phyloP scores from a whole-genome alignment of 2,888 invertebrate genomes.

The Ectemnius cavifrons region DNA sequence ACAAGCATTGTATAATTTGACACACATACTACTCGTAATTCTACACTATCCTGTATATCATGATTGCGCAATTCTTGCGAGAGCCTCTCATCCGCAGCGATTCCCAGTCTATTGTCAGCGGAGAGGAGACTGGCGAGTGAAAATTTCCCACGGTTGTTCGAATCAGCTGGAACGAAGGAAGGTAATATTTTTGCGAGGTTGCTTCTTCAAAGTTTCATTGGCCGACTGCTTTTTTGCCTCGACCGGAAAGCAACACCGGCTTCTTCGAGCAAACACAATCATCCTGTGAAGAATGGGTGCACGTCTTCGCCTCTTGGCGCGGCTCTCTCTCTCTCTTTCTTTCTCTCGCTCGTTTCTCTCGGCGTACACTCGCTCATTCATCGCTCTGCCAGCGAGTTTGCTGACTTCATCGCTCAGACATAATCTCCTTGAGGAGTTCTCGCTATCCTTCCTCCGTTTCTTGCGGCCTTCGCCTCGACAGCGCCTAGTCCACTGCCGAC shows the following conservation, averaged over 20 bases:
- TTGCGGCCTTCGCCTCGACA: not conserved
- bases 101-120: too few relatives aligned
- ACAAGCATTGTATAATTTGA: too few relatives aligned
- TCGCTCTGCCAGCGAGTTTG: not conserved
- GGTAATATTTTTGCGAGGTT: too few relatives aligned
- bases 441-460: constrained; percentile 4
- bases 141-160: too few relatives aligned
- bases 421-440: constrained; percentile 4
- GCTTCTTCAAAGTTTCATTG: too few relatives aligned
- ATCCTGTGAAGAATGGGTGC: not conserved
- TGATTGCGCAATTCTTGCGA: too few relatives aligned
- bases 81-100: too few relatives aligned
- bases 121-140: too few relatives aligned
- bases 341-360: not conserved
- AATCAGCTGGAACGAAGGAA: too few relatives aligned
- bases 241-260: not conserved
- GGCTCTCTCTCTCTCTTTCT: not conserved
- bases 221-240: too few relatives aligned
- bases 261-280: constrained; percentile 2
- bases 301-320: not conserved
- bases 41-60: too few relatives aligned
- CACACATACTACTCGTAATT: not conserved
- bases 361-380: not conserved
- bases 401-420: constrained; percentile 3
- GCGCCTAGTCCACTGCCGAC: too few relatives aligned